phyloP scores from a whole-genome alignment of 2,797 vertebrate species.

The Hemitrygon akajei region DNA sequence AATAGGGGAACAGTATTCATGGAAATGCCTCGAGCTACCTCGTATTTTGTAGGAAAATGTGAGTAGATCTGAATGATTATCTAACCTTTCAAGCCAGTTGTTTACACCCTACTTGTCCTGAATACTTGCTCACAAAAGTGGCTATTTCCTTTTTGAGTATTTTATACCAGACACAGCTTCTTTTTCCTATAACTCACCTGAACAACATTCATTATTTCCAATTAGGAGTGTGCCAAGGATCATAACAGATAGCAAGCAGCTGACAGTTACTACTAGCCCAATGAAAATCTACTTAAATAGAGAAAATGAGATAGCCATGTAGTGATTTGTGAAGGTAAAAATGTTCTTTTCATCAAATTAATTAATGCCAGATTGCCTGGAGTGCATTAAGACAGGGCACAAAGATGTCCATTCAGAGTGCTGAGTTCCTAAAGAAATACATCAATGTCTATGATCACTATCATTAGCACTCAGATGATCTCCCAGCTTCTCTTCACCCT shows the following conservation, averaged over 20 bases:
- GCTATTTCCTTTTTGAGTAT: neutral
- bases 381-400: neutral
- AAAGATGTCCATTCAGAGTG: neutral
- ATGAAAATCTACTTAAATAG: neutral
- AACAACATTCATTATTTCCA: neutral
- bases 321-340: neutral
- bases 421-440: neutral
- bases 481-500: neutral
- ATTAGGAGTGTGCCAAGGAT: neutral
- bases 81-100: too few relatives aligned
- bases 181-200: neutral
- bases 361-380: neutral
- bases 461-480: constrained; percentile 26
- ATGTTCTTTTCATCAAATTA: neutral
- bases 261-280: neutral
- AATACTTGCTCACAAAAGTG: neutral
- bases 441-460: neutral
- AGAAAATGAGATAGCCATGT: neutral
- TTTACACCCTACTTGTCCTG: too few relatives aligned
- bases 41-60: too few relatives aligned
- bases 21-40: too few relatives aligned
- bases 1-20: too few relatives aligned
- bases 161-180: neutral
- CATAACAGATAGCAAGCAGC: neutral
- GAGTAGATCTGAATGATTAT: too few relatives aligned